Conservation (phyloP, 1,140 invertebrate species). For the Copidosoma floridanum region DNA sequence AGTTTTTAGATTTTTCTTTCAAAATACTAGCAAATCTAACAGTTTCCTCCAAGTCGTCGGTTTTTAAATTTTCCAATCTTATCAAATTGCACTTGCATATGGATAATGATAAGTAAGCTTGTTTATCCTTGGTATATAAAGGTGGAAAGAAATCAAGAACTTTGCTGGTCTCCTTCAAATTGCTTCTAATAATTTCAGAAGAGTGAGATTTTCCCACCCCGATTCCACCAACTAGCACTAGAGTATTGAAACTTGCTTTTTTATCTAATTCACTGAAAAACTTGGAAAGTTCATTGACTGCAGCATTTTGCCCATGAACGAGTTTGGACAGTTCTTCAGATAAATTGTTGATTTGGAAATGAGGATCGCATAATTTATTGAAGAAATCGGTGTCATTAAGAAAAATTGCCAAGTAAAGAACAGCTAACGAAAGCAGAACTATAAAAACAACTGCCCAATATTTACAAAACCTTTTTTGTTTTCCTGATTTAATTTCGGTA, state of each 20-base stretch:
- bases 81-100: constrained; percentile 40
- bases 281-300: constrained; percentile 26
- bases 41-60: constrained; percentile 30
- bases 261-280: constrained; percentile 24
- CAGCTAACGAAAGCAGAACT: constrained; percentile 20
- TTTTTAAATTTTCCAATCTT: constrained; percentile 46
- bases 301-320: constrained; percentile 42
- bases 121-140: constrained; percentile 18
- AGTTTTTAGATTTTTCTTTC: constrained; percentile 17
- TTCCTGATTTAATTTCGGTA: constrained; percentile 8
- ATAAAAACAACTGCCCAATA: constrained; percentile 29
- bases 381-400: constrained; percentile 25
- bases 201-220: constrained; percentile 53
- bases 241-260: constrained; percentile 29
- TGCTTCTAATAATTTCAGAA: constrained; percentile 41
- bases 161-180: constrained; percentile 28
- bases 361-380: constrained; percentile 26
- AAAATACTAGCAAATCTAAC: constrained; percentile 28
- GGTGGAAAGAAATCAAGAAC: constrained; percentile 36
- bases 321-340: constrained; percentile 32
- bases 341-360: constrained; percentile 33
- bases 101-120: constrained; percentile 28
- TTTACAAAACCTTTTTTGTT: constrained; percentile 14
- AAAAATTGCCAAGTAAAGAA: constrained; percentile 25
- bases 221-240: constrained; percentile 45